These are phyloP conservation scores for Vesta saturnalis DNA, from an alignment of 2,888 invertebrate genomes.

Conservation along the genomic window DNA sequence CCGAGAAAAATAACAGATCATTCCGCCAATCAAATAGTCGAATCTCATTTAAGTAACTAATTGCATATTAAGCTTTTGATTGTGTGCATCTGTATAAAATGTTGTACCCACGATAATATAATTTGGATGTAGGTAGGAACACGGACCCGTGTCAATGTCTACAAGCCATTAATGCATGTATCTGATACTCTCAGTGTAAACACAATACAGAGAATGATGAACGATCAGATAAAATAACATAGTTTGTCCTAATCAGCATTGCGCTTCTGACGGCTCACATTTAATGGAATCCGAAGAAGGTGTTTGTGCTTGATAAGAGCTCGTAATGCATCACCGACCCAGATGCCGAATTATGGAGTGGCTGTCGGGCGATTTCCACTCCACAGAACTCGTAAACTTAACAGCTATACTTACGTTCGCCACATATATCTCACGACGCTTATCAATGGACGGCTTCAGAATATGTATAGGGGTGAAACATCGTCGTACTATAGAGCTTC, in stretches of 20 bases:
- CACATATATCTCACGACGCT: constrained; percentile 40
- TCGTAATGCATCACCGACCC: constrained; percentile 37
- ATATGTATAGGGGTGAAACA: constrained; percentile 41
- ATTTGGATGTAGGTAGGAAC: constrained; percentile 28
- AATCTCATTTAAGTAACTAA: not conserved
- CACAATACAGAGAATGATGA: constrained; percentile 43
- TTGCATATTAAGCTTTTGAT: not conserved
- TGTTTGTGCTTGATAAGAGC: constrained; percentile 38
- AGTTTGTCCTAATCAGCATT: constrained; percentile 41
- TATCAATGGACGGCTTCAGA: constrained; percentile 35
- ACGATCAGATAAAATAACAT: constrained; percentile 38
- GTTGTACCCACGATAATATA: constrained; percentile 18
- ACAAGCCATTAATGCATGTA: constrained; percentile 40
- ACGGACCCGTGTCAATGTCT: constrained; percentile 40
- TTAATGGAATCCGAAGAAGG: constrained; percentile 43
- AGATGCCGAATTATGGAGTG: constrained; percentile 38
- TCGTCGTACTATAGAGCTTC: constrained; percentile 28
- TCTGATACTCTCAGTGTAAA: constrained; percentile 43
- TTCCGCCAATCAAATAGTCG: not conserved
- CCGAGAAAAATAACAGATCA: too few relatives aligned
- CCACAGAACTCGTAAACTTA: constrained; percentile 40
- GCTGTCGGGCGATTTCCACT: constrained; percentile 40
- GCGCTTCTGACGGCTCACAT: constrained; percentile 38
- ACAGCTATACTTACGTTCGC: constrained; percentile 40
- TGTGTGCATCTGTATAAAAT: not conserved